Conservation (phyloP, 2,113 vertebrate genomes). For the Geococcyx californianus region DNA sequence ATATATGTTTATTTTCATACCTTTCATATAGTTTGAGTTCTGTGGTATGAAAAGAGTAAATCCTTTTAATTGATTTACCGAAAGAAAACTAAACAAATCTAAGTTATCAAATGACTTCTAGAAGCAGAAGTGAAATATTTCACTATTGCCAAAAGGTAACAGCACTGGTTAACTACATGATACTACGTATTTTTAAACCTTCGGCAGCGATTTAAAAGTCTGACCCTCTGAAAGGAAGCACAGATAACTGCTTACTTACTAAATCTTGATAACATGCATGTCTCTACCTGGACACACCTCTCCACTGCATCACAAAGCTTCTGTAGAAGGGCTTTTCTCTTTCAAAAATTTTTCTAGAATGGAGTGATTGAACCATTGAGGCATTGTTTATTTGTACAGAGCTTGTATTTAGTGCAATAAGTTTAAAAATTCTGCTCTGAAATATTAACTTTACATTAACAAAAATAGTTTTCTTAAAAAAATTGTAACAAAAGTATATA, state of each 20-base stretch:
- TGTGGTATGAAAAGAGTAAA: conserved; percentile 1
- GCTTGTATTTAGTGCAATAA: conserved; percentile 83
- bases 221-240: conserved; percentile 79
- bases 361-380: conserved; percentile 75
- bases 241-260: conserved; percentile 66
- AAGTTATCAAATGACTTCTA: conserved; percentile 65
- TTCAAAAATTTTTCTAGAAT: conserved; percentile 70
- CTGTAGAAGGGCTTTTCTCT: conserved; percentile 68
- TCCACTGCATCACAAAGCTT: conserved; percentile 59
- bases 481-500: conserved; percentile 82
- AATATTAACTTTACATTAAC: conserved; percentile 84
- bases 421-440: conserved; percentile 84
- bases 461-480: conserved; percentile 85
- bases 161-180: conserved; percentile 64
- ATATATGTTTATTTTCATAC: neutral
- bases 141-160: conserved; percentile 72
- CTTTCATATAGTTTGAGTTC: neutral
- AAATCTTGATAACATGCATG: conserved; percentile 35
- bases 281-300: conserved; percentile 32
- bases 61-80: conserved; percentile 37
- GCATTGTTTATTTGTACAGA: conserved; percentile 74
- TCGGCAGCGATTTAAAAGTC: conserved; percentile 67
- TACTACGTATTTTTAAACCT: neutral
- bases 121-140: conserved; percentile 73
- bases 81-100: conserved; percentile 66